Base-by-base conservation (phyloP, 1,140 invertebrate species). In the Trichonephila clavata region DNA sequence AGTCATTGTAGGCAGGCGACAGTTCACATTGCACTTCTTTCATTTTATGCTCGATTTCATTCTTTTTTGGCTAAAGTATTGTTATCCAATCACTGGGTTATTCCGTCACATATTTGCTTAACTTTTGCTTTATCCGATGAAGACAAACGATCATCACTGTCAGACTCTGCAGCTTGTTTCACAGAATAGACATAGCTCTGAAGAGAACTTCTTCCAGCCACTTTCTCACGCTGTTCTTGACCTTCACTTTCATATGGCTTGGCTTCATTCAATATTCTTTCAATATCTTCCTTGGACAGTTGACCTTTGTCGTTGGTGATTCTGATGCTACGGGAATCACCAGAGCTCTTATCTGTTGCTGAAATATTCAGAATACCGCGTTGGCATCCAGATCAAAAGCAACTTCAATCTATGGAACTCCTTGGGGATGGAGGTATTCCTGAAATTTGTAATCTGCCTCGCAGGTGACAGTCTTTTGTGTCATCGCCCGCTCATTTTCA, bases 301-400 rank as follows among this genome's bases (percentile, higher is more conserved):
- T 96, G 96, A 65, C 96, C 96, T 93, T 96, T 96, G 80, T 96
- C 96, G 86, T 96, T 96, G 27, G 95, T 96, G 93, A 96, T 96
- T 32, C 95, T 95, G 60, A 96, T 96, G 96, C 99, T 99, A 96
- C 99, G 99, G 95, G 98, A 98, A 96, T 99, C 99, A 95, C 98
- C 98, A 93, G 99, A 99, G 4, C 96, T 96, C 95, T 97, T 97
- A 94, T 97, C 97, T 57, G 95, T 94, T 50, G 97, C 97, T 63
- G 96, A 95, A 14, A 96, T 96, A 80, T 96, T 95, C 16, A 96
- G 88, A 93, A 96, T 96, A 97, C 99, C 99, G 96, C 99, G 96
- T 99, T 99, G 80, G 99, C 99, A 96, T 99, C 99, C 96, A 99
- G 99, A 95, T 99, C 97, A 95, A 97, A 97, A n/a, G 97, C 97